These are phyloP conservation scores for Melipona bicolor DNA, from an alignment of 2,888 invertebrate genomes.

Conservation along the genomic window DNA sequence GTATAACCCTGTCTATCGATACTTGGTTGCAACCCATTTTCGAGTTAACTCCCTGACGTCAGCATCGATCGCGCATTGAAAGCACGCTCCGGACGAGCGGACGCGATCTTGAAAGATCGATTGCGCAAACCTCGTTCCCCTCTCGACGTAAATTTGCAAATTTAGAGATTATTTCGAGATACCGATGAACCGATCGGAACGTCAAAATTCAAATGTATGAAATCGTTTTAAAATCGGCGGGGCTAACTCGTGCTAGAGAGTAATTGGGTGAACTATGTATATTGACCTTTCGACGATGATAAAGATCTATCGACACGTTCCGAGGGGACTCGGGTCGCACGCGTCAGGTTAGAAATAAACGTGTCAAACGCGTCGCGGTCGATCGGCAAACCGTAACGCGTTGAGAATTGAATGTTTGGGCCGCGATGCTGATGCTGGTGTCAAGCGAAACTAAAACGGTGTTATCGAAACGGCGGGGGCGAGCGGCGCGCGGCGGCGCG, in stretches of 20 bases:
- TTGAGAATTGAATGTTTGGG: conserved; percentile 50
- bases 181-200: neutral
- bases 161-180: neutral
- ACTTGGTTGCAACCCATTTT: conserved; percentile 31
- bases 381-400: conserved; percentile 48
- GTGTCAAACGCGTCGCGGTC: conserved; percentile 33
- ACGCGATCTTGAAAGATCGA: neutral
- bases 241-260: neutral
- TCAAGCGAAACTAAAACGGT: conserved; percentile 49
- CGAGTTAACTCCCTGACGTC: conserved; percentile 16
- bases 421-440: conserved; percentile 7
- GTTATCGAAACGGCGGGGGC: conserved; percentile 42
- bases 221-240: neutral
- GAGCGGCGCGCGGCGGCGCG: conserved; percentile 7
- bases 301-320: conserved; percentile 12
- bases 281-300: conserved; percentile 11
- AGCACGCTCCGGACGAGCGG: neutral
- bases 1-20: neutral
- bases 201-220: neutral
- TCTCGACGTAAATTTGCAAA: neutral
- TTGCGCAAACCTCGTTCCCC: neutral
- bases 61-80: conserved; percentile 15
- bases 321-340: conserved; percentile 4
- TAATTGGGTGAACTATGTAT: neutral
- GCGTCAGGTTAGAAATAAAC: conserved; percentile 29